Percentiles rank a stretch among this genome's conserved stretches.
These are phyloP conservation scores for Cydia amplana DNA, from an alignment of 1,140 invertebrate genomes.

Conservation along the genomic window DNA sequence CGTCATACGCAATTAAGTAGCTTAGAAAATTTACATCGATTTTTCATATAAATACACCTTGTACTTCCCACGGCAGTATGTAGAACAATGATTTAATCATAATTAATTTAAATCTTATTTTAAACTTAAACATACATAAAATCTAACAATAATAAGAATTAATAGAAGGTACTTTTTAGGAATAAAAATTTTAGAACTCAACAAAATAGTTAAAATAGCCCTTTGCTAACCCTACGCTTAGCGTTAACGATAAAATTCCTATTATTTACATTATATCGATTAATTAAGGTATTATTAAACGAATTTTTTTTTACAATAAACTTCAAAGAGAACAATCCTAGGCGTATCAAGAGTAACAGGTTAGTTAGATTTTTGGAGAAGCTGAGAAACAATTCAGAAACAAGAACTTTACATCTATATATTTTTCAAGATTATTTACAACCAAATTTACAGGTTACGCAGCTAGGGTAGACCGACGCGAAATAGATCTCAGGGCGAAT, in stretches of 20 bases:
- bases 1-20: slow-evolving; percentile 52
- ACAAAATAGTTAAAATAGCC: slow-evolving; percentile 65
- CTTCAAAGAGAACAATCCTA: slow-evolving; percentile 25
- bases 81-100: slow-evolving; percentile 59
- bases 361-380: slow-evolving; percentile 34
- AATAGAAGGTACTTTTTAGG: slow-evolving; percentile 69
- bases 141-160: slow-evolving; percentile 54
- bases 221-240: slow-evolving; percentile 49
- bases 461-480: too few species aligned
- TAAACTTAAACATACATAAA: slow-evolving; percentile 54
- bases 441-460: slow-evolving; percentile 66
- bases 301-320: slow-evolving; percentile 34
- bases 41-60: slow-evolving; percentile 53
- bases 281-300: slow-evolving; percentile 40
- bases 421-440: slow-evolving; percentile 70
- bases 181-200: slow-evolving; percentile 74
- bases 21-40: slow-evolving; percentile 51
- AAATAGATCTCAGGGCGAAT: too few species aligned
- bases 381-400: slow-evolving; percentile 33
- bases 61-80: slow-evolving; percentile 54
- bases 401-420: slow-evolving; percentile 34
- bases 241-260: slow-evolving; percentile 43
- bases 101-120: slow-evolving; percentile 51
- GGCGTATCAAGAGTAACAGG: slow-evolving; percentile 32
- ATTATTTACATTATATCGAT: slow-evolving; percentile 48